These are phyloP conservation scores for Slavum lentiscoides DNA, from an alignment of 2,888 invertebrate species.

Conservation along the genomic window DNA sequence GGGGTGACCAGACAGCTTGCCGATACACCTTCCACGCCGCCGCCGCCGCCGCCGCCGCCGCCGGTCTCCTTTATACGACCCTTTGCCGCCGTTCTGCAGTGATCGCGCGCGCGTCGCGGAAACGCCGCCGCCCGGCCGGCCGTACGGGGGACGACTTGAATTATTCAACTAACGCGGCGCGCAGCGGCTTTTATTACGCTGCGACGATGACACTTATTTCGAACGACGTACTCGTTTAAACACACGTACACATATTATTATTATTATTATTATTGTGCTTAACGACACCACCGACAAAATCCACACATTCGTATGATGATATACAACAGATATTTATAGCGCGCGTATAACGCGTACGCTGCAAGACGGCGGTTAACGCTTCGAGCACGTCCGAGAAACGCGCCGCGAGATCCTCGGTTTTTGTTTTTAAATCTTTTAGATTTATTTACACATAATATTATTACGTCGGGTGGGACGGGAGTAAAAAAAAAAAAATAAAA, in stretches of 20 bases:
- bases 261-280: too few relatives aligned
- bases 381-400: neutral
- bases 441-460: neutral
- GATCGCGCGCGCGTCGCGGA: too few relatives aligned
- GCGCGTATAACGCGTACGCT: neutral
- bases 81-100: too few relatives aligned
- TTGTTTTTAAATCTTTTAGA: neutral
- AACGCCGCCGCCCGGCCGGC: neutral
- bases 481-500: too few relatives aligned
- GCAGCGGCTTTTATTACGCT: conserved; percentile 3
- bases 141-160: conserved; percentile 3
- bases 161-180: conserved; percentile 13
- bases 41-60: neutral
- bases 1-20: conserved; percentile 53
- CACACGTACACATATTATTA: neutral
- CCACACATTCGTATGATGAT: neutral
- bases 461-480: neutral
- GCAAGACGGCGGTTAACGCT: neutral
- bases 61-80: too few relatives aligned
- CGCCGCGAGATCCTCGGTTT: neutral
- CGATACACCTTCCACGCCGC: conserved; percentile 39
- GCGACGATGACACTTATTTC: conserved; percentile 18
- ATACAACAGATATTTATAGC: neutral
- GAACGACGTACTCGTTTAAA: conserved; percentile 1
- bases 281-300: too few relatives aligned